Evolutionary conservation across 2,113 vertebrate species (phyloP).

Genomic region (Dasypus novemcinctus): DNA sequence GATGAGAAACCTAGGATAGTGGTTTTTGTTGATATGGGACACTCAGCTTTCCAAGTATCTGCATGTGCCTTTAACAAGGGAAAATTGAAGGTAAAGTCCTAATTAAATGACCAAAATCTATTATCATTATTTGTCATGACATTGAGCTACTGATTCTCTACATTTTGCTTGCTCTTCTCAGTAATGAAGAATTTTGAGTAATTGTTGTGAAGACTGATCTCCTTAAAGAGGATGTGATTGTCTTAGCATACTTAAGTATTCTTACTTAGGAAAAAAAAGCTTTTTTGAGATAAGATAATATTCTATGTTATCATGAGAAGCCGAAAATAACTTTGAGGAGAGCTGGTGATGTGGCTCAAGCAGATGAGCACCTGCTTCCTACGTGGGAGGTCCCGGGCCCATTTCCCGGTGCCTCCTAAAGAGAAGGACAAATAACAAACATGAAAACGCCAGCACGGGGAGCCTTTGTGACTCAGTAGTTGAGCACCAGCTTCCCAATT

Average conservation of each 20-base stretch:
- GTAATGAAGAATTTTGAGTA: not conserved
- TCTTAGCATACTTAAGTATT: not conserved
- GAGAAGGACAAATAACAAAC: too few species aligned
- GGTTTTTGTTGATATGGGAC: conserved; percentile 89
- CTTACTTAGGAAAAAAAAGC: not conserved
- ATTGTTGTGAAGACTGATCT: not conserved
- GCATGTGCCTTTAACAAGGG: conserved; percentile 89
- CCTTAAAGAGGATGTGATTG: not conserved
- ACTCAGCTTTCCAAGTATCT: conserved; percentile 88
- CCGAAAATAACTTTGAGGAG: not conserved
- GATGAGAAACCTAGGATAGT: conserved; percentile 88
- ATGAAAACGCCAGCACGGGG: too few species aligned
- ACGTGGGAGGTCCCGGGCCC: too few species aligned
- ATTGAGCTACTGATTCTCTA: not conserved
- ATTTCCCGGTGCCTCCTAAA: too few species aligned
- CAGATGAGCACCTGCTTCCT: too few species aligned
- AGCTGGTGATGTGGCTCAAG: too few species aligned
- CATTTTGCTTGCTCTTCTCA: not conserved
- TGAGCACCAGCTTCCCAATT: too few species aligned
- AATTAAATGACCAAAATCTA: not conserved
- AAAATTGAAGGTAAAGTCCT: conserved; percentile 85
- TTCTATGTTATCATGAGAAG: not conserved
- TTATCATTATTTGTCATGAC: not conserved
- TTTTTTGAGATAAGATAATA: not conserved
- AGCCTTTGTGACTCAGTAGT: too few species aligned